Conservation (phyloP, 2,888 invertebrate genomes). For the Eurois occulta region DNA sequence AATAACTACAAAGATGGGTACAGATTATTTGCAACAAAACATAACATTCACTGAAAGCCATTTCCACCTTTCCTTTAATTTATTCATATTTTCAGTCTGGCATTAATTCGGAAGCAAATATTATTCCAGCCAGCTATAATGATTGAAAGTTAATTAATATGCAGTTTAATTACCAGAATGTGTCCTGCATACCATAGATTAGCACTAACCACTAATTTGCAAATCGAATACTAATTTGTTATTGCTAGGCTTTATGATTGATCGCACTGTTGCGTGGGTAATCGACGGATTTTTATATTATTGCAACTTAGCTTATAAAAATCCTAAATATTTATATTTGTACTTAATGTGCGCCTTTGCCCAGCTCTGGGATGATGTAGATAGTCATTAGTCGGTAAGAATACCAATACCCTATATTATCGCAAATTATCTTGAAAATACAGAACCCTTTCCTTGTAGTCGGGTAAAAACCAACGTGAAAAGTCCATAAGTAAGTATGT, state of each 20-base stretch:
- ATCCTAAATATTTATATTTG: neutral
- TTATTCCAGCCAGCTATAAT: constrained; percentile 10
- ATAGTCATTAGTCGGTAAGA: neutral
- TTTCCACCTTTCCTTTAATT: neutral
- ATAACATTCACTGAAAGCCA: neutral
- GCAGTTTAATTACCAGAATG: constrained; percentile 32
- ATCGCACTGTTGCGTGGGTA: constrained; percentile 17
- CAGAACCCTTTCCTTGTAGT: neutral
- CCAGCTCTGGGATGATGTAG: neutral
- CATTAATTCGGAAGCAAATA: neutral
- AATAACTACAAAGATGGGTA: neutral
- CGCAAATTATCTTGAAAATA: neutral
- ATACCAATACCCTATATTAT: too few species aligned
- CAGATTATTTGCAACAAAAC: neutral
- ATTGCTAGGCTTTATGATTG: constrained; percentile 11
- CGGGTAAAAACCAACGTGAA: neutral
- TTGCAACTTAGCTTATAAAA: neutral
- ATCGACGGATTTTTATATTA: neutral
- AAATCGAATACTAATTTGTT: constrained; percentile 43
- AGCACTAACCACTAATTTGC: constrained; percentile 32
- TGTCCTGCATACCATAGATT: constrained; percentile 22
- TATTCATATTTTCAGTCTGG: neutral
- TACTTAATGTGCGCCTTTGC: neutral
- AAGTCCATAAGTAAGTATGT: neutral
- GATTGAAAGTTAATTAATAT: constrained; percentile 26